phyloP scores from a whole-genome alignment of 2,113 vertebrate species.

The Eurystomus gularis region DNA sequence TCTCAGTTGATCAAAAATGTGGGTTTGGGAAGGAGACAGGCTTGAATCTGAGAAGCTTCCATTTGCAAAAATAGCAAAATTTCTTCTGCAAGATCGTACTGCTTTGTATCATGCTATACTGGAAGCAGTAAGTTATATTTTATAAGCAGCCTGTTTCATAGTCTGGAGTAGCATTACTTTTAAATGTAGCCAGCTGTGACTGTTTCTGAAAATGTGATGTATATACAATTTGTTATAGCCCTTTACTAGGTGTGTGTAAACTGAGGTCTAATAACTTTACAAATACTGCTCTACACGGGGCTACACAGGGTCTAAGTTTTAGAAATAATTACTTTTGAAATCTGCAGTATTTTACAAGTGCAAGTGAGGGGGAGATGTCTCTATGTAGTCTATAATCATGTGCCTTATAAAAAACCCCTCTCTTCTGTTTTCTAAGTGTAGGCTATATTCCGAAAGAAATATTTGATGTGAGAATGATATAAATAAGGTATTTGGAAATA shows the following conservation, averaged over 20 bases:
- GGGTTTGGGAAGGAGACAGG: background rate
- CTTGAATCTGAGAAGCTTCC: background rate
- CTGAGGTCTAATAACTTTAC: constrained; percentile 34
- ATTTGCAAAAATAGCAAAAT: background rate
- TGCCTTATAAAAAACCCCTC: constrained; percentile 66
- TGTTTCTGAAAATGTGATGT: constrained; percentile 40
- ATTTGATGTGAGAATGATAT: constrained; percentile 62
- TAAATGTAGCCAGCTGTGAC: constrained; percentile 17
- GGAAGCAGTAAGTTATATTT: constrained; percentile 18
- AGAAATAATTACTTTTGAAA: constrained; percentile 49
- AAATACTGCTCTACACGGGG: constrained; percentile 11
- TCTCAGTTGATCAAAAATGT: background rate
- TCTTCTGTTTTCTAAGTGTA: constrained; percentile 59
- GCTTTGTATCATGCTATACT: background rate
- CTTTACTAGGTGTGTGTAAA: constrained; percentile 37
- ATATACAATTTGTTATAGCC: constrained; percentile 41
- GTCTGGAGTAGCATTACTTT: background rate
- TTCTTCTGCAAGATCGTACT: background rate
- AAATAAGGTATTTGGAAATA: constrained; percentile 66
- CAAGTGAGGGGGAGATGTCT: constrained; percentile 15
- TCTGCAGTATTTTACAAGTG: constrained; percentile 4
- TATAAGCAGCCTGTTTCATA: constrained; percentile 38
- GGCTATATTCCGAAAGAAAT: constrained; percentile 38
- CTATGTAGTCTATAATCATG: constrained; percentile 60
- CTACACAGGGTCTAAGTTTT: constrained; percentile 56